phyloP scores from a whole-genome alignment of 2,797 vertebrate genomes.

The Argya squamiceps region DNA sequence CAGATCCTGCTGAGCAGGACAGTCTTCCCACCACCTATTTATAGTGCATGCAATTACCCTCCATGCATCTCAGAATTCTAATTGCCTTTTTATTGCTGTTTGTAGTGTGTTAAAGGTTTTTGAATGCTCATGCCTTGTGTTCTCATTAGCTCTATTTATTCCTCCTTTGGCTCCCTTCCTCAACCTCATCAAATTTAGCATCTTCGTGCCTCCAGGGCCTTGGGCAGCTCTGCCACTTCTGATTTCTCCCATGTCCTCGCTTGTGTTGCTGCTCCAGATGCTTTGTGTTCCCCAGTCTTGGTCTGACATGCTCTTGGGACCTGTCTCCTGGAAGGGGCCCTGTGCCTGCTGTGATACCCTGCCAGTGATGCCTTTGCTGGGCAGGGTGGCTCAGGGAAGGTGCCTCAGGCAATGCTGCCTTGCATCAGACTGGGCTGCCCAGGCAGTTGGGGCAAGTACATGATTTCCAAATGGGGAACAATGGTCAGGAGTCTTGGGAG shows the following conservation, averaged over 20 bases:
- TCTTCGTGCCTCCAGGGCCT: constrained; percentile 1
- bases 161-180: constrained; percentile 55
- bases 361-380: background rate
- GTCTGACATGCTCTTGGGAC: accelerated
- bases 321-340: background rate
- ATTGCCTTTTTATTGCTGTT: constrained; percentile 68
- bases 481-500: background rate
- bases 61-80: constrained; percentile 38
- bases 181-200: constrained; percentile 39
- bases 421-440: background rate
- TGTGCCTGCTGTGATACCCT: background rate
- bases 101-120: constrained; percentile 59
- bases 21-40: constrained; percentile 53
- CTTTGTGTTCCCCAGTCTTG: background rate
- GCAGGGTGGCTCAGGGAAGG: background rate
- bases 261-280: background rate
- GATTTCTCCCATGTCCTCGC: background rate
- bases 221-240: background rate
- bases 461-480: background rate
- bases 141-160: constrained; percentile 65
- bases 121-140: constrained; percentile 54
- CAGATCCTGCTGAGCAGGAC: constrained; percentile 23
- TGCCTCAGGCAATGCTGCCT: accelerated
- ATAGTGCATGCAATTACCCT: constrained; percentile 48
- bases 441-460: background rate